Evolutionary conservation across 2,113 vertebrate genomes (phyloP).

Genomic region (Chiloscyllium plagiosum): DNA sequence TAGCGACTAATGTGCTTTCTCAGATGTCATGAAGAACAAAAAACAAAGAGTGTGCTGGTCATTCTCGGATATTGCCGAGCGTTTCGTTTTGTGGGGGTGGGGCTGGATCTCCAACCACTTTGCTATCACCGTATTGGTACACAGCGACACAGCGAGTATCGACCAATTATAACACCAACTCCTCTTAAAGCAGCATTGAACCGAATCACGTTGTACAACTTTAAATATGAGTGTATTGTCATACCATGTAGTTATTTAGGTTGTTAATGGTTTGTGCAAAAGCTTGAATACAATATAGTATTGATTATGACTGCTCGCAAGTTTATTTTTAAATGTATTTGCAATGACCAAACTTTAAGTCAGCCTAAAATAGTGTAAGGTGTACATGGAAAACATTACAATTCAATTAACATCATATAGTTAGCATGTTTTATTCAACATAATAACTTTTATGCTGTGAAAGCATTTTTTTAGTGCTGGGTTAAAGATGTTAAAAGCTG

Average conservation of each 20-base stretch:
- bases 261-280: background rate
- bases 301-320: background rate
- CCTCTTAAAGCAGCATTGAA: background rate
- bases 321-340: background rate
- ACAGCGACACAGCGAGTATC: slow-evolving; percentile 21
- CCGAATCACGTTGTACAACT: background rate
- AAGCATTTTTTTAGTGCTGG: too few species aligned
- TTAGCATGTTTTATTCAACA: background rate
- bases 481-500: too few species aligned
- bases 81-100: background rate
- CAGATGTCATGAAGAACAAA: too few species aligned
- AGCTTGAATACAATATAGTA: background rate
- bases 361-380: background rate
- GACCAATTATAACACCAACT: background rate
- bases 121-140: background rate
- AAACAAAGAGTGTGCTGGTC: background rate
- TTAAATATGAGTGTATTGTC: background rate
- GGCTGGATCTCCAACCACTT: background rate
- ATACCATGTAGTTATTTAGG: background rate
- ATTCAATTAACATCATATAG: background rate
- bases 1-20: background rate
- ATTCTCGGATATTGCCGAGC: background rate
- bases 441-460: too few species aligned
- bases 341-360: background rate
- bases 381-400: background rate